Percentiles rank a stretch among this genome's conserved stretches.
Evolutionary conservation across 2,113 vertebrate species (phyloP).

Genomic region (Chascanopsetta lugubris): DNA sequence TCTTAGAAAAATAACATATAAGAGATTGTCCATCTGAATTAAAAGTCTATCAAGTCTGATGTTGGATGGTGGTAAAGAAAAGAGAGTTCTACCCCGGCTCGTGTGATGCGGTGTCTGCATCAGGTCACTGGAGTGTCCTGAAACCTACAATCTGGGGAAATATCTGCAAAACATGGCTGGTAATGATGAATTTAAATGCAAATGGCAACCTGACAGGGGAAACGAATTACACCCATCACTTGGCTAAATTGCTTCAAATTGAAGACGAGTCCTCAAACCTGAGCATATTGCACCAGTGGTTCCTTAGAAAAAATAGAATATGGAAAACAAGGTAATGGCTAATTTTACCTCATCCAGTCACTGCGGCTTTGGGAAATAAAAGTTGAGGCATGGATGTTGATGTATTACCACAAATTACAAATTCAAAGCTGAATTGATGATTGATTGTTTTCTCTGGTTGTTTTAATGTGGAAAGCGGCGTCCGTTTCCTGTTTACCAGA

Average conservation of each 20-base stretch:
- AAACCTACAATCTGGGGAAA: constrained; percentile 69
- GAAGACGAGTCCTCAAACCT: constrained; percentile 61
- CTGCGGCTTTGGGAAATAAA: constrained; percentile 41
- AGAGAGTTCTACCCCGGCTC: constrained; percentile 31
- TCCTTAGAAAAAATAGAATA: constrained; percentile 53
- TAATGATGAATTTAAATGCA: constrained; percentile 79
- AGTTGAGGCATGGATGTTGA: constrained; percentile 13
- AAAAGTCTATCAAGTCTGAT: too few species aligned
- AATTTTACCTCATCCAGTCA: constrained; percentile 43
- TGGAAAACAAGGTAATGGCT: constrained; percentile 64
- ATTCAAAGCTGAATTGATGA: constrained; percentile 20
- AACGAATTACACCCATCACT: constrained; percentile 74
- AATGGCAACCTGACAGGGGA: constrained; percentile 64
- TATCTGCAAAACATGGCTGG: constrained; percentile 61
- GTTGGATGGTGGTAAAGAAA: constrained; percentile 21
- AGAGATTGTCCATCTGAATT: too few species aligned
- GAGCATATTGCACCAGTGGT: constrained; percentile 48
- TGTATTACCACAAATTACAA: constrained; percentile 41
- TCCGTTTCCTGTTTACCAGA: constrained; percentile 8
- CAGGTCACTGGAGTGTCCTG: constrained; percentile 40
- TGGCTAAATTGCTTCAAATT: constrained; percentile 71
- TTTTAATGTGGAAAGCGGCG: not conserved
- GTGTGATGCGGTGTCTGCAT: constrained; percentile 37
- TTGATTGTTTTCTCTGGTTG: not conserved
- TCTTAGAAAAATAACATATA: too few species aligned